Percentiles rank a stretch among this genome's conserved stretches.
phyloP scores from a whole-genome alignment of 2,113 vertebrate species.

The Sialia sialis region DNA sequence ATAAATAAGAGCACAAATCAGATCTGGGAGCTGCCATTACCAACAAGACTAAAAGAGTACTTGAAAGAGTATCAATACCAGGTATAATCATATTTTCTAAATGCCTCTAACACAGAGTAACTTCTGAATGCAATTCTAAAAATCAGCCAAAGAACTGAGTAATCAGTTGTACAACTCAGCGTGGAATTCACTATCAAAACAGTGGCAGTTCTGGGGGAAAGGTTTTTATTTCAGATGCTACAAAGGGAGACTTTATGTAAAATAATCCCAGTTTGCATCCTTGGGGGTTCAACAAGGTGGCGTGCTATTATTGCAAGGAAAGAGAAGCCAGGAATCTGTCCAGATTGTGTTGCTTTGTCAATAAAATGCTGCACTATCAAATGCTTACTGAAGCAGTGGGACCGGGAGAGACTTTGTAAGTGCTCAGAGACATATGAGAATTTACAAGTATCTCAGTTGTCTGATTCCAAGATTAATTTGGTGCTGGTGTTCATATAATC shows the following conservation, averaged over 20 bases:
- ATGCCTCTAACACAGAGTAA: slow-evolving; percentile 42
- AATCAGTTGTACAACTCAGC: background rate
- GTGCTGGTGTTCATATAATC: slow-evolving; percentile 57
- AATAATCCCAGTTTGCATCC: background rate
- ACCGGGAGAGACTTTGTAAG: background rate
- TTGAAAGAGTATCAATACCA: slow-evolving; percentile 90
- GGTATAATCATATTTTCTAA: slow-evolving; percentile 77
- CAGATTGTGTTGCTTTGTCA: background rate
- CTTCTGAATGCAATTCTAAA: slow-evolving; percentile 66
- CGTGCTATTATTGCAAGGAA: background rate
- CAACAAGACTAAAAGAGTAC: slow-evolving; percentile 90
- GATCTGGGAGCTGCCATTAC: slow-evolving; percentile 87
- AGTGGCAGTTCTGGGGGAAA: slow-evolving; percentile 46
- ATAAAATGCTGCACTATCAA: background rate
- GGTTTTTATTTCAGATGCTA: slow-evolving; percentile 52
- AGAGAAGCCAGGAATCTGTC: slow-evolving; percentile 5
- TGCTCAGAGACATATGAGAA: background rate
- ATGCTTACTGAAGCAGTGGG: background rate
- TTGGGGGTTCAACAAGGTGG: background rate
- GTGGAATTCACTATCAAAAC: slow-evolving; percentile 60
- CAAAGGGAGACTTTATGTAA: slow-evolving; percentile 15
- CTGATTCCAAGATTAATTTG: slow-evolving; percentile 36
- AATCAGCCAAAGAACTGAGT: slow-evolving; percentile 63
- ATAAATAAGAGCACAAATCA: slow-evolving; percentile 85
- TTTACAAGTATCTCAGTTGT: background rate